These are phyloP conservation scores for Meloidogyne hapla DNA, from an alignment of 1,140 invertebrate genomes.

Conservation along the genomic window DNA sequence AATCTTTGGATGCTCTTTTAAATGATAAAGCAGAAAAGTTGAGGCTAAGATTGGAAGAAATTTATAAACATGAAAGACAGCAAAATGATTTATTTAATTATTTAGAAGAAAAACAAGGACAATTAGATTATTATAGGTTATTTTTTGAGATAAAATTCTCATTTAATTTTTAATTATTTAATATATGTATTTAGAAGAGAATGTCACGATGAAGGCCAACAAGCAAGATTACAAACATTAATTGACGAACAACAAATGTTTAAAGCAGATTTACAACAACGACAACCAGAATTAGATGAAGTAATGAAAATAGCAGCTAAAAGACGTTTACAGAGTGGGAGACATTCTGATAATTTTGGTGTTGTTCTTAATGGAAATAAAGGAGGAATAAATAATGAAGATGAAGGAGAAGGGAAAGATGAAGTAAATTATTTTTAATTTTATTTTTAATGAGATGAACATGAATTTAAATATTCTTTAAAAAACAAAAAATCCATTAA, in stretches of 20 bases:
- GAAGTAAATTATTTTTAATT: not conserved
- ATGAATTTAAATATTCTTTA: too few relatives aligned
- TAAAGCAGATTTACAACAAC: slow-evolving; percentile 51
- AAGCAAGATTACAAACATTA: slow-evolving; percentile 57
- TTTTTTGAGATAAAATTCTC: too few relatives aligned
- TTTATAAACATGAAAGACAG: slow-evolving; percentile 32
- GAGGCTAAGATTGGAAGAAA: slow-evolving; percentile 33
- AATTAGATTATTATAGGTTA: slow-evolving; percentile 30
- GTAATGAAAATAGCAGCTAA: slow-evolving; percentile 36
- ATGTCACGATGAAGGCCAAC: slow-evolving; percentile 66
- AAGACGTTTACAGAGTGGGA: not conserved
- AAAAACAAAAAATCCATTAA: too few relatives aligned
- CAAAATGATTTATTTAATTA: slow-evolving; percentile 43
- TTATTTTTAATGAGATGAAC: too few relatives aligned
- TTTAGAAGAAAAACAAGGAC: slow-evolving; percentile 30
- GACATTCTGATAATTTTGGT: not conserved
- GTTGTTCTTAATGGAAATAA: not conserved
- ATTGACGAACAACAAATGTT: slow-evolving; percentile 74
- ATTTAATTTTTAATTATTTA: too few relatives aligned
- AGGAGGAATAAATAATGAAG: not conserved
- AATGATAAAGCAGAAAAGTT: slow-evolving; percentile 38
- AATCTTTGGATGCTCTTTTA: slow-evolving; percentile 41
- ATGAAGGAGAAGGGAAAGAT: not conserved
- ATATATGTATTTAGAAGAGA: slow-evolving; percentile 24
- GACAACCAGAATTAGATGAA: slow-evolving; percentile 58